Percentiles rank a stretch among this genome's conserved stretches.
Conservation (phyloP, 2,797 vertebrate genomes). For the Etheostoma nigrum region DNA sequence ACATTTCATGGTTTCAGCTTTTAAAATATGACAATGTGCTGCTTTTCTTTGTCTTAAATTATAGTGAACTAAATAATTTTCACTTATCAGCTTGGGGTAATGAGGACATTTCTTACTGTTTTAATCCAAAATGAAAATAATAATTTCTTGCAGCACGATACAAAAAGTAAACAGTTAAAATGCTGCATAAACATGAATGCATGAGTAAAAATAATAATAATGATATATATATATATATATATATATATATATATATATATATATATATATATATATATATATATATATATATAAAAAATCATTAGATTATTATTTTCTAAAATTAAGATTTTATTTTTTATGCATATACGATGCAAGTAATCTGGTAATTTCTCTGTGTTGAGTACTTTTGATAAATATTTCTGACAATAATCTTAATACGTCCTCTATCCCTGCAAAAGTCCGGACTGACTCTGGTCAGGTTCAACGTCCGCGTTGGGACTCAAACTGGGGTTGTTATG, state of each 20-base stretch:
- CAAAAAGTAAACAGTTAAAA: neutral
- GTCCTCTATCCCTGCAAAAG: too few relatives aligned
- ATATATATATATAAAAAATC: too few relatives aligned
- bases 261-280: too few relatives aligned
- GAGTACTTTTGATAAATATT: too few relatives aligned
- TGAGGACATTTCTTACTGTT: neutral
- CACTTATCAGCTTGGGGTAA: neutral
- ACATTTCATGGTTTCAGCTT: neutral
- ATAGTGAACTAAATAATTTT: neutral
- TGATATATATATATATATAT: too few relatives aligned
- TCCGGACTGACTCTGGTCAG: neutral
- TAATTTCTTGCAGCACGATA: neutral
- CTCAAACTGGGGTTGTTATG: neutral
- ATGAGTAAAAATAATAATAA: too few relatives aligned
- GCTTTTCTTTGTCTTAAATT: neutral
- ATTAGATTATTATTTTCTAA: too few relatives aligned
- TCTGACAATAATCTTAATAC: too few relatives aligned
- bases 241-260: too few relatives aligned
- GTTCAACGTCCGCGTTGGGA: neutral
- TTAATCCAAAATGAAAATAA: neutral
- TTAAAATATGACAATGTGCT: neutral
- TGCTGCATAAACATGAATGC: neutral
- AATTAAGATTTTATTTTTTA: too few relatives aligned
- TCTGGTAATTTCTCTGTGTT: too few relatives aligned
- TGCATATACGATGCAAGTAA: too few relatives aligned